Evolutionary conservation across 2,888 invertebrate species (phyloP), one percentile per base, ranked within the genome.

Genomic region (Ormia ochracea): DNA sequence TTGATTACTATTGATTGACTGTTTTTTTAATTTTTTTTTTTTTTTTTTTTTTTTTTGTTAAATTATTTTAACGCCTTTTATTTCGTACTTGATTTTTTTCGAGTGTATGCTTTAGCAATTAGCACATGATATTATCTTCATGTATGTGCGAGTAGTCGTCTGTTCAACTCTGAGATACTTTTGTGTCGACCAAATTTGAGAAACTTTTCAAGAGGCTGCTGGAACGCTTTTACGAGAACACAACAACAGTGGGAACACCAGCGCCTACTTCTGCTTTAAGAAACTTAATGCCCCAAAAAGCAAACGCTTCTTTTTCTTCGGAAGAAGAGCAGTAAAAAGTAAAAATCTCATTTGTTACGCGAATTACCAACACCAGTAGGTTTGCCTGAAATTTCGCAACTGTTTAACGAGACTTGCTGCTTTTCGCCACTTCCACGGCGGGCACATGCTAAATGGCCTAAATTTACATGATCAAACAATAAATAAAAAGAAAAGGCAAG

Each of bases 71-170:
- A 48, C 28, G 61, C 48, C 38, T 72, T 59, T 52, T 50, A 65
- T 65, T 66, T 73, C 45, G 31, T 63, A 21, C 19, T 43, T 48
- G 33, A 9, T 28, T 50, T 58, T 48, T 73, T 63, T 73, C 56
- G 73, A 73, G 48, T 76, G 80, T 76, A 52, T 80, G 76, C 31
- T 68, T 61, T 48, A 63, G 9, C 14, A 80, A 80, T 80, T 80
- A 80, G 43, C 80, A 76, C 76, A 72, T 79, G 76, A 76, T 76
- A 76, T 68, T 10, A n/a, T n/a, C n/a, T n/a, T n/a, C n/a, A n/a
- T n/a, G n/a, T n/a, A n/a, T n/a, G n/a, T n/a, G n/a, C n/a, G n/a
- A n/a, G n/a, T n/a, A n/a, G n/a, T n/a, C n/a, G n/a, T 31, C 21
- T 7, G 12, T 38, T 65, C 7, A 69, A 41, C 17, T 74, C 14